phyloP scores from a whole-genome alignment of 2,113 vertebrate species.

The Ptychochromis oligacanthus region DNA sequence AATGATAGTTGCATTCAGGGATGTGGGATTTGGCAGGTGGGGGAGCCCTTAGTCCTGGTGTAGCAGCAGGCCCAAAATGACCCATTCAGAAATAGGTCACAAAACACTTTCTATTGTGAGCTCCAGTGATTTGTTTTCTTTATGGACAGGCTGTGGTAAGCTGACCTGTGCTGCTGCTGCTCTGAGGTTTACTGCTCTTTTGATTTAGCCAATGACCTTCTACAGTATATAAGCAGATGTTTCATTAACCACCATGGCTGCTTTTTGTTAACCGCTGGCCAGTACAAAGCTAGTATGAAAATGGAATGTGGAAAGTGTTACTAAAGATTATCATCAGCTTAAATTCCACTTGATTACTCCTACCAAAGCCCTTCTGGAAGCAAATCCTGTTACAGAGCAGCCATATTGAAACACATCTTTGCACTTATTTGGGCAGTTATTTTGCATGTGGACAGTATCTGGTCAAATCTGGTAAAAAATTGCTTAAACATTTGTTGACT shows the following conservation, averaged over 20 bases:
- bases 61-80: no score
- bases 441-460: not conserved
- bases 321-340: not conserved
- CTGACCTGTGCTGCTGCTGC: not conserved
- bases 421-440: not conserved
- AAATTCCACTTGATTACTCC: not conserved
- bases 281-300: not conserved
- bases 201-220: not conserved
- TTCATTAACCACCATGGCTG: not conserved
- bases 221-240: not conserved
- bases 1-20: not conserved
- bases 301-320: no score
- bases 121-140: not conserved
- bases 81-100: not conserved
- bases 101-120: not conserved
- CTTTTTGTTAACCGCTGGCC: not conserved
- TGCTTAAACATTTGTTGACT: not conserved
- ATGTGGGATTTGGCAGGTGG: not conserved
- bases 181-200: not conserved
- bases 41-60: no score
- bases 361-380: not conserved
- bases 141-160: not conserved
- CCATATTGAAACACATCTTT: not conserved
- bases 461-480: not conserved
- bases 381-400: not conserved